Conservation (phyloP, 1,140 invertebrate genomes). For the Microplitis mediator region DNA sequence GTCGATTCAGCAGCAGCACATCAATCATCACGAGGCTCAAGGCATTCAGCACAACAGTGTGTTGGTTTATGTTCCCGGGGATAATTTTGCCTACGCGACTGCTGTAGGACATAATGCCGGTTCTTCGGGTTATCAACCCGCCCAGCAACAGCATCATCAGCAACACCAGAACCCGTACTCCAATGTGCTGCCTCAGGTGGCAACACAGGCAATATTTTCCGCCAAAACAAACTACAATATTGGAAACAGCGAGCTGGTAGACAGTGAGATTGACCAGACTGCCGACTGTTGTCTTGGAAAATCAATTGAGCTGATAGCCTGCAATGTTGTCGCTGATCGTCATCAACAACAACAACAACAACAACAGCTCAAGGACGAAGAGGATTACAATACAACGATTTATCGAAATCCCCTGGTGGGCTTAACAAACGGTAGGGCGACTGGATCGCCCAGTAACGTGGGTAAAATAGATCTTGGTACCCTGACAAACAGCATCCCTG, state of each 20-base stretch:
- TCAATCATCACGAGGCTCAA: slow-evolving; percentile 30
- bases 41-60: slow-evolving; percentile 54
- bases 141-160: slow-evolving; percentile 37
- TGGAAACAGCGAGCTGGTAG: not conserved
- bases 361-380: not conserved
- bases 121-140: not conserved
- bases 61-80: slow-evolving; percentile 60
- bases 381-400: not conserved
- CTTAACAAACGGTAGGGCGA: slow-evolving; percentile 6
- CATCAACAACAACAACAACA: slow-evolving; percentile 2
- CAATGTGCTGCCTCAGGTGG: slow-evolving; percentile 42
- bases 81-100: slow-evolving; percentile 58
- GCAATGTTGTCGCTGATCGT: not conserved
- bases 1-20: slow-evolving; percentile 11
- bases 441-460: slow-evolving; percentile 14
- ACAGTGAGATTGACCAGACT: not conserved
- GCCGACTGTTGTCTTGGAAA: slow-evolving; percentile 9
- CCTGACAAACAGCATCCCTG: not conserved
- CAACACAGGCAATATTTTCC: slow-evolving; percentile 11
- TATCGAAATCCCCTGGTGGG: not conserved
- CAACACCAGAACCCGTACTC: slow-evolving; percentile 35
- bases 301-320: slow-evolving; percentile 7
- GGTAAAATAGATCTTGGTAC: slow-evolving; percentile 19
- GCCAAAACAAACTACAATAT: slow-evolving; percentile 19
- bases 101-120: slow-evolving; percentile 56